Evolutionary conservation across 2,797 vertebrate species (phyloP).

Genomic region (Coreius guichenoti): DNA sequence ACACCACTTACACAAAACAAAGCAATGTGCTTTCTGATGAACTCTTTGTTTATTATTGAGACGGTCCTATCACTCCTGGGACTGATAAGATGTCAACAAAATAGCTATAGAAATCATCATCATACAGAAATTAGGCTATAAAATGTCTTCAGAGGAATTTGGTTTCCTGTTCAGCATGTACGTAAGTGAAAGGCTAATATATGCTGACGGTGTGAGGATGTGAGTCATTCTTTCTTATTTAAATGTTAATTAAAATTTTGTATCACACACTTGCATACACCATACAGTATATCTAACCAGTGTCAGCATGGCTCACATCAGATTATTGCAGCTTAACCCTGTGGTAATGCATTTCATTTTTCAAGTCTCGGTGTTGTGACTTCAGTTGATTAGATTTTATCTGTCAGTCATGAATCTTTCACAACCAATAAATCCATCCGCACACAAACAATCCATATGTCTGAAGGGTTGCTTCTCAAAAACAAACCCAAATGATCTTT

Average conservation of each 20-base stretch:
- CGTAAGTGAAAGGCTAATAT: not conserved
- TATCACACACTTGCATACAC: not conserved
- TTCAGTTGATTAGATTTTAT: slow-evolving; percentile 21
- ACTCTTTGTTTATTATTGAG: slow-evolving; percentile 26
- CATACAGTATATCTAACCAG: not conserved
- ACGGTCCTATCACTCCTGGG: not conserved
- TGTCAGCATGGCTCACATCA: not conserved
- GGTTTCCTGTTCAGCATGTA: not conserved
- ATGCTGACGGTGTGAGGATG: slow-evolving; percentile 16
- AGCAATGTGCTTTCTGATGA: slow-evolving; percentile 8
- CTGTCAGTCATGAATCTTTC: not conserved
- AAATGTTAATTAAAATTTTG: not conserved
- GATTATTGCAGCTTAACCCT: not conserved
- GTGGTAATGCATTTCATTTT: not conserved
- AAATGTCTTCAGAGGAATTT: not conserved
- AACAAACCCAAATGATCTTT: slow-evolving; percentile 6
- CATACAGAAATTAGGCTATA: not conserved
- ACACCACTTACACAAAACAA: not conserved
- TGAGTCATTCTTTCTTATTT: not conserved
- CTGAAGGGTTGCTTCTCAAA: slow-evolving; percentile 12
- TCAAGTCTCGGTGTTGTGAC: not conserved
- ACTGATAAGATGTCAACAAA: not conserved
- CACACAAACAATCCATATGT: not conserved
- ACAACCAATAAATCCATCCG: not conserved
- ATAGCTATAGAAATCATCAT: not conserved